Evolutionary conservation across 2,888 invertebrate genomes (phyloP), one percentile per base, ranked within the genome.

Genomic region (Danaus chrysippus): DNA sequence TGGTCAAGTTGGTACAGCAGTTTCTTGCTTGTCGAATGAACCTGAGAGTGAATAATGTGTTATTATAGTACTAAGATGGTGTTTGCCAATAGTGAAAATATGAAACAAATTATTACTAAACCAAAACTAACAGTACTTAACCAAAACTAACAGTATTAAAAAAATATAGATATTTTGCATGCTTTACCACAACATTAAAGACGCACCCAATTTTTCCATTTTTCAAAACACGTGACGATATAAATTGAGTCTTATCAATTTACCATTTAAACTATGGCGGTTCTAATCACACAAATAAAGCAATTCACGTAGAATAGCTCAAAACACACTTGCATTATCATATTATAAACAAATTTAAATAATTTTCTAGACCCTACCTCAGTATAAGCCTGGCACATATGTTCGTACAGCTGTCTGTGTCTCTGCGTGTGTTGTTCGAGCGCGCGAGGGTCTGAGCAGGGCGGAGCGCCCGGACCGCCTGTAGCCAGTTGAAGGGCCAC

Each of bases 11-110:
- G 98, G 89, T 98, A 98, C 75, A 98, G 94, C 80, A 98, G 93
- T 92, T 98, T 98, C 92, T 98, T 98, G 92, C 97, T 97, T 75
- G 97, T 98, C 78, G 97, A 97, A 92, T 98, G 98, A 77, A 97
- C 96, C 96, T 96, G 88, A 68, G 82, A 83, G 78, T 77, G 65
- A 67, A 65, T 66, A 43, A 5, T 34, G 23, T 34, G 6, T 34
- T 34, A 34, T 5, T 34, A 34, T 34, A 34, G 6, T 3, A 34
- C 23, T 34, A 34, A 34, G 3, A 34, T 0, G 6, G 6, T 34
- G 6, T 34, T 34, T 34, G 23, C 6, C 23, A 34, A 34, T 34
- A 34, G 23, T 34, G 2, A 34, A 34, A 6, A 34, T 34, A 34
- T 6, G 6, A 34, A 34, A 34, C 23, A 34, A 23, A 23, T 23